Evolutionary conservation across 2,797 vertebrate genomes (phyloP).

Genomic region (Morus bassanus): DNA sequence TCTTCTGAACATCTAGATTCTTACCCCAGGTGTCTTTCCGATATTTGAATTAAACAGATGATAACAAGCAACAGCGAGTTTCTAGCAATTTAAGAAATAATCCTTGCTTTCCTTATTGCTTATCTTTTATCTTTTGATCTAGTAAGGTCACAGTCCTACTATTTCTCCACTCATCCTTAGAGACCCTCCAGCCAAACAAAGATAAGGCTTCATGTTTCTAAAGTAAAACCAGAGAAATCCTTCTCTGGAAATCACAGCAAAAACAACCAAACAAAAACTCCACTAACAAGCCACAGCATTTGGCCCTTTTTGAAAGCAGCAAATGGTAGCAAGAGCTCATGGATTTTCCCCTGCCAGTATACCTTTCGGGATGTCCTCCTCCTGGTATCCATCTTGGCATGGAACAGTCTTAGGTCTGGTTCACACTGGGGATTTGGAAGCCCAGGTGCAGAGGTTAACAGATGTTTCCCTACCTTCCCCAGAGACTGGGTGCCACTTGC

Average conservation of each 20-base stretch:
- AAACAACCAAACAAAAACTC: not conserved
- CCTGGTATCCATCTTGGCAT: not conserved
- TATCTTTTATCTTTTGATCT: not conserved
- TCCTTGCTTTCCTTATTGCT: not conserved
- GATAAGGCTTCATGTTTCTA: not conserved
- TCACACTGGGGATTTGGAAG: not conserved
- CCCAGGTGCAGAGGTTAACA: not conserved
- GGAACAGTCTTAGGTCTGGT: not conserved
- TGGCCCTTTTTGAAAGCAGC: not conserved
- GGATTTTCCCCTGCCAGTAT: not conserved
- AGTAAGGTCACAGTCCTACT: not conserved
- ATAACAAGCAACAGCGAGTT: not conserved
- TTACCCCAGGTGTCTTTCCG: not conserved
- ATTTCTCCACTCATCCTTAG: not conserved
- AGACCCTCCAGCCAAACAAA: not conserved
- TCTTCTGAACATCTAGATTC: not conserved
- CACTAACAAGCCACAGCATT: not conserved
- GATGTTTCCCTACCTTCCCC: not conserved
- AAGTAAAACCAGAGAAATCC: not conserved
- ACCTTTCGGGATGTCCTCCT: not conserved
- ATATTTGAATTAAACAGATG: conserved; percentile 11
- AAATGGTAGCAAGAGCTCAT: fast-evolving
- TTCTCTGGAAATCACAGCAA: not conserved
- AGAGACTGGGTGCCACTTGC: not conserved
- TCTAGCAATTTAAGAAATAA: conserved; percentile 16